Percentiles rank a stretch among this genome's conserved stretches.
Evolutionary conservation across 2,797 vertebrate species (phyloP).

Genomic region (Thamnophis elegans): DNA sequence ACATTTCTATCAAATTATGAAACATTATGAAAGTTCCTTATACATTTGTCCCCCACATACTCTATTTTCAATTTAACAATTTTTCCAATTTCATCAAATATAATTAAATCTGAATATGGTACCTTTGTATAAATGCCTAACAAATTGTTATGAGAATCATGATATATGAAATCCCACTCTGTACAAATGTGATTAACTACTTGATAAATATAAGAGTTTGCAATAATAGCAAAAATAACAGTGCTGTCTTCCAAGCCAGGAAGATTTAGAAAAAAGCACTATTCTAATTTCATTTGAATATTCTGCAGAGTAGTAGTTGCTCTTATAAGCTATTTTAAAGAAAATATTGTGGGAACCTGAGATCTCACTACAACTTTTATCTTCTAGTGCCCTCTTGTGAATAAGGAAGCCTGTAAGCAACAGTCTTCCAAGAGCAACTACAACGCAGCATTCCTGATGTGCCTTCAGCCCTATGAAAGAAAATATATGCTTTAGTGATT

Average conservation of each 20-base stretch:
- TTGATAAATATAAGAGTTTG: neutral
- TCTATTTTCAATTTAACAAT: neutral
- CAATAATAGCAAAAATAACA: neutral
- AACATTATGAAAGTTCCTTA: neutral
- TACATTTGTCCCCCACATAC: neutral
- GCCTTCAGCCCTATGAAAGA: neutral
- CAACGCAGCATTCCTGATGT: neutral
- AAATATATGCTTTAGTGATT: neutral
- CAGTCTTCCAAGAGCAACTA: neutral
- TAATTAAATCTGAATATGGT: neutral
- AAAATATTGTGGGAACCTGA: neutral
- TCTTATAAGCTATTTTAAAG: neutral
- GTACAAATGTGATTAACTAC: neutral
- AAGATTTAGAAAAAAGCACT: neutral
- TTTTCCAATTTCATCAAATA: neutral
- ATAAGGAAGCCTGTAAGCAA: neutral
- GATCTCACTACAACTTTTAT: neutral
- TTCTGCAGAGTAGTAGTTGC: neutral
- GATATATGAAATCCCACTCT: neutral
- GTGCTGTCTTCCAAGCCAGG: neutral
- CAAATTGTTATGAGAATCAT: neutral
- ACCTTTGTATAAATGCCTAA: neutral
- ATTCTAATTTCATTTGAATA: neutral
- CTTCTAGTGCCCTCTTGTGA: neutral
- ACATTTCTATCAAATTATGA: neutral